Evolutionary conservation across 2,113 vertebrate species (phyloP).

Genomic region (Elephantulus edwardii): DNA sequence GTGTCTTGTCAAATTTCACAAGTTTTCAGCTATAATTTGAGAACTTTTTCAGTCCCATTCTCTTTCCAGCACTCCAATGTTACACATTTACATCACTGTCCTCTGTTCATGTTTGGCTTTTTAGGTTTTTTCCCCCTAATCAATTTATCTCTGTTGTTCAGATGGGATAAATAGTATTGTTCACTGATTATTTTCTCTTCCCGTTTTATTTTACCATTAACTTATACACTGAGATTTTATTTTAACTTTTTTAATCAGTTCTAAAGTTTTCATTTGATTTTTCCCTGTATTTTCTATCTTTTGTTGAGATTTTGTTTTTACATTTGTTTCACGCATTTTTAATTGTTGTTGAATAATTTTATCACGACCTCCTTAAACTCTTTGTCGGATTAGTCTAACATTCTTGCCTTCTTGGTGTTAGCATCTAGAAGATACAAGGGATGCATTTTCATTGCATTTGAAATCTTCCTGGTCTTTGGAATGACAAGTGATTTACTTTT

Average conservation of each 20-base stretch:
- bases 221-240: neutral
- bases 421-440: neutral
- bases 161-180: neutral
- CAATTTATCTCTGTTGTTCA: neutral
- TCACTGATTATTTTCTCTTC: neutral
- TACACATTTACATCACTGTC: neutral
- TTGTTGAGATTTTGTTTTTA: neutral
- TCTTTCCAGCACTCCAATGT: neutral
- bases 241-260: neutral
- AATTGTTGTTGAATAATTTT: neutral
- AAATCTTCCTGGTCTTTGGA: neutral
- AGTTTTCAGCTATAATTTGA: neutral
- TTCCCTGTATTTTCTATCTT: neutral
- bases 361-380: neutral
- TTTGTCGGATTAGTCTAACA: neutral
- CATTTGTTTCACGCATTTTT: neutral
- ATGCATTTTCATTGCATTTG: neutral
- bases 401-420: neutral
- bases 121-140: neutral
- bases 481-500: too few relatives aligned
- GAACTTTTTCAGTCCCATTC: neutral
- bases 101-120: too few relatives aligned
- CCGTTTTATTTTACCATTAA: neutral
- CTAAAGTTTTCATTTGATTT: neutral
- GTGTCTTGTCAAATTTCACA: too few relatives aligned